Base-by-base conservation (phyloP, 2,797 vertebrate species). In the Onychomys arenicola region DNA sequence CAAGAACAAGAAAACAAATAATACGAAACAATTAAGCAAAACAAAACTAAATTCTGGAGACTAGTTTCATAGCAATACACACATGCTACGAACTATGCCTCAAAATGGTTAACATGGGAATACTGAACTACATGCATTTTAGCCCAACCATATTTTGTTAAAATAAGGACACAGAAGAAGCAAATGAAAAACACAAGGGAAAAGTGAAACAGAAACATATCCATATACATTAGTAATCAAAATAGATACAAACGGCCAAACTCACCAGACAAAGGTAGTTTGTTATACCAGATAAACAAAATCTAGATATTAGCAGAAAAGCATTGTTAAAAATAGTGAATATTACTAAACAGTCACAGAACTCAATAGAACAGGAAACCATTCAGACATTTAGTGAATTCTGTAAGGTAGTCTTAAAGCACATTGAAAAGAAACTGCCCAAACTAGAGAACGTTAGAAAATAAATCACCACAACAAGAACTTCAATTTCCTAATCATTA, bases 211-310 rank as follows among this genome's bases (percentile, higher is more conserved):
- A 96, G 59, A 93, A 91, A 92, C 5, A 81, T 46, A 6, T 14
- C 21, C 11, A 57, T 27, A 91, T 11, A 71, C 0, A 73, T 46
- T 73, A 81, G 59, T 29, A 67, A 65, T 84, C 29, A 93, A 91
- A 85, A 49, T 32, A 85, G 61, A 81, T 27, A 91, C 6, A 65
- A 90, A 83, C 13, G 29, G 27, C 6, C 81, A 93, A 89, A 57
- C 13, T 92, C 75, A 88, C 52, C 91, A 89, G 89, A 52, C 85
- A 91, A 93, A 93, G 49, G 32, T 65, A 61, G 8, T 92, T 81
- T 89, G 69, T 77, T 81, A 76, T 32, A 94, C 2, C 9, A 67
- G 59, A 96, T 82, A 89, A 95, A 93, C 11, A 91, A 88, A 93
- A 93, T 63, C n/a, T 83, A 92, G 40, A 78, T 17, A n/a, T 95